Conservation (phyloP, 2,888 invertebrate species). For the Entomobrya proxima region DNA sequence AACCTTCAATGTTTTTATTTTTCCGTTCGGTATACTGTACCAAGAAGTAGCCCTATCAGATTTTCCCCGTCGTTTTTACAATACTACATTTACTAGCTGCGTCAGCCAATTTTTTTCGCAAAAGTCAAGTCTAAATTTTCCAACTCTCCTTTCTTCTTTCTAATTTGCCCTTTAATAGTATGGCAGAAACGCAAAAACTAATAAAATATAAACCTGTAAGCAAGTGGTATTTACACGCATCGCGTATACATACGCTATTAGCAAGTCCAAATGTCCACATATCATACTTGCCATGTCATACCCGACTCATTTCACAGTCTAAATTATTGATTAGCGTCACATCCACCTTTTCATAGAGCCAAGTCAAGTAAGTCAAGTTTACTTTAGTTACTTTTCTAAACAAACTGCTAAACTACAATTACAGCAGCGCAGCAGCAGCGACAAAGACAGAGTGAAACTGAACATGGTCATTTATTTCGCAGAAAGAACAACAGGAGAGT, state of each 20-base stretch:
- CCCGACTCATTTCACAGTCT: constrained; percentile 46
- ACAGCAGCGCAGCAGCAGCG: not conserved
- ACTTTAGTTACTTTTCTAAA: not conserved
- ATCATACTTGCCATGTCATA: constrained; percentile 20
- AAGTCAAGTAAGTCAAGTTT: not conserved
- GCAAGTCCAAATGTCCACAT: no score
- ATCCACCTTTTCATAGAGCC: not conserved
- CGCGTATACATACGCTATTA: no score
- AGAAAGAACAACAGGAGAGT: not conserved
- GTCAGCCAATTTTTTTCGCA: not conserved
- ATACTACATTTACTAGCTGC: no score
- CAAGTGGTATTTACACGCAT: no score
- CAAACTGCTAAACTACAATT: constrained; percentile 12
- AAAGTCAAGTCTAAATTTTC: not conserved
- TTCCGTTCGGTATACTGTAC: no score
- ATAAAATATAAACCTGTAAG: no score
- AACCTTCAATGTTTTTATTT: not conserved
- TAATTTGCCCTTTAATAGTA: not conserved
- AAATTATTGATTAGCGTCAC: constrained; percentile 64
- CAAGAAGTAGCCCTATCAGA: no score
- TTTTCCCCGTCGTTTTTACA: not conserved
- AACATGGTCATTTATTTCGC: constrained; percentile 6
- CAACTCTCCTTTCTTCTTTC: not conserved
- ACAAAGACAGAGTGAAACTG: not conserved
- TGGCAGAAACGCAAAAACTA: not conserved